Evolutionary conservation across 2,888 invertebrate species (phyloP).

Genomic region (Orthosia gothica): DNA sequence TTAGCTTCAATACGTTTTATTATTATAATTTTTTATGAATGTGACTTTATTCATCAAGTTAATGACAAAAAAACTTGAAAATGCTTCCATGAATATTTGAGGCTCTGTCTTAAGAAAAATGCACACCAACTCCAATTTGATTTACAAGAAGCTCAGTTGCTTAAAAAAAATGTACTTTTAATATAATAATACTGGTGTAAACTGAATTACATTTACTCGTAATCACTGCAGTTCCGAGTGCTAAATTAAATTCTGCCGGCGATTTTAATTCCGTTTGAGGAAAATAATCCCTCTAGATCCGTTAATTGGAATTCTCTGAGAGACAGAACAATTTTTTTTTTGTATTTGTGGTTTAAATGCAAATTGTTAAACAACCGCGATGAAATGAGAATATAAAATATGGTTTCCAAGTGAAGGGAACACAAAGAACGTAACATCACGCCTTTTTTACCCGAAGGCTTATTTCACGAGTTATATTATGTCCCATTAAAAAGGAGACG

Average conservation of each 20-base stretch:
- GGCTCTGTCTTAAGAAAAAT: neutral
- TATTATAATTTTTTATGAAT: neutral
- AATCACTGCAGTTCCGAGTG: constrained; percentile 49
- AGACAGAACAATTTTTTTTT: constrained; percentile 8
- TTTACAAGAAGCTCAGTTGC: neutral
- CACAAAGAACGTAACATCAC: too few species aligned
- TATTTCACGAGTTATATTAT: too few species aligned
- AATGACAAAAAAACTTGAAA: too few species aligned
- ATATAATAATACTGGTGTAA: constrained; percentile 12
- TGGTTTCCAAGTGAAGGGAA: too few species aligned
- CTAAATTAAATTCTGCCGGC: constrained; percentile 61
- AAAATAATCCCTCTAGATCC: constrained; percentile 48
- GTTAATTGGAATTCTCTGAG: constrained; percentile 46
- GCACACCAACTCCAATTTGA: neutral
- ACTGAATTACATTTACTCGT: constrained; percentile 38
- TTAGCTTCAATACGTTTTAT: neutral
- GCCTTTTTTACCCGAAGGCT: too few species aligned
- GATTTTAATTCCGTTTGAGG: constrained; percentile 32
- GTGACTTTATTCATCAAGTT: neutral
- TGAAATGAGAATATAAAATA: neutral
- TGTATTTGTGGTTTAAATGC: rapidly evolving
- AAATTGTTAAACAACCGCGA: neutral
- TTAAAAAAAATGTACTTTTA: neutral
- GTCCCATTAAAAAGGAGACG: too few species aligned
- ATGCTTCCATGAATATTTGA: neutral